Evolutionary conservation across 2,888 invertebrate species (phyloP).

Genomic region (Pseudococcus jackbeardsleyi): DNA sequence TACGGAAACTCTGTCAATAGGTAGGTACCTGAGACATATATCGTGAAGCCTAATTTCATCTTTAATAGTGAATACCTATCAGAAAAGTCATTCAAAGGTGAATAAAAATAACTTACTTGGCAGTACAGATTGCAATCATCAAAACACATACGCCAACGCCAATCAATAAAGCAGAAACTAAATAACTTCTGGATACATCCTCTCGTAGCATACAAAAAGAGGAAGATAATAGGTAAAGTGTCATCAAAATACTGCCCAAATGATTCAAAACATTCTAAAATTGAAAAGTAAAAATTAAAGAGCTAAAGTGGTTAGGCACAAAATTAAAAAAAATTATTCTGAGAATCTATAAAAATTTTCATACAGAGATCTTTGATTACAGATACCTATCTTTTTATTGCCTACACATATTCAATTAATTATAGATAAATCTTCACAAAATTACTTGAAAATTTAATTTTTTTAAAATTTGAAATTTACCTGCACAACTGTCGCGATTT

Average conservation of each 20-base stretch:
- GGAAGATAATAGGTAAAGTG: conserved; percentile 19
- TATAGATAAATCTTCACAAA: too few relatives aligned
- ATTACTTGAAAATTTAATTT: too few relatives aligned
- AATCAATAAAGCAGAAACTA: conserved; percentile 38
- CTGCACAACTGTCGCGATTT: background rate
- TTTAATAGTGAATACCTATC: too few relatives aligned
- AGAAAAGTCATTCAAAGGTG: background rate
- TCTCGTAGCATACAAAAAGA: conserved; percentile 51
- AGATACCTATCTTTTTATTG: too few relatives aligned
- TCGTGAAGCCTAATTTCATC: background rate
- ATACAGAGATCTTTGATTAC: too few relatives aligned
- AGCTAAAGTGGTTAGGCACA: background rate
- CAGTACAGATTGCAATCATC: background rate
- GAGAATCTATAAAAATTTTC: too few relatives aligned
- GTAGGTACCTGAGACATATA: too few relatives aligned
- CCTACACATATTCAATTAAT: too few relatives aligned
- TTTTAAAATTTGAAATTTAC: background rate
- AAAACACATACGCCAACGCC: conserved; percentile 43
- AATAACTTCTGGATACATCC: conserved; percentile 41
- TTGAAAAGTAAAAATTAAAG: background rate
- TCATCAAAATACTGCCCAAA: conserved; percentile 37
- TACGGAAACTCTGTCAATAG: too few relatives aligned
- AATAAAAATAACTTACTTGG: conserved; percentile 47
- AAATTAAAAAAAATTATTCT: too few relatives aligned
- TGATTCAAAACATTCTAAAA: conserved; percentile 51